A percentile compares a stretch with the other conserved stretches of the same genome.
Conservation (phyloP, 2,113 vertebrate genomes). For the Muscicapa adusta region DNA sequence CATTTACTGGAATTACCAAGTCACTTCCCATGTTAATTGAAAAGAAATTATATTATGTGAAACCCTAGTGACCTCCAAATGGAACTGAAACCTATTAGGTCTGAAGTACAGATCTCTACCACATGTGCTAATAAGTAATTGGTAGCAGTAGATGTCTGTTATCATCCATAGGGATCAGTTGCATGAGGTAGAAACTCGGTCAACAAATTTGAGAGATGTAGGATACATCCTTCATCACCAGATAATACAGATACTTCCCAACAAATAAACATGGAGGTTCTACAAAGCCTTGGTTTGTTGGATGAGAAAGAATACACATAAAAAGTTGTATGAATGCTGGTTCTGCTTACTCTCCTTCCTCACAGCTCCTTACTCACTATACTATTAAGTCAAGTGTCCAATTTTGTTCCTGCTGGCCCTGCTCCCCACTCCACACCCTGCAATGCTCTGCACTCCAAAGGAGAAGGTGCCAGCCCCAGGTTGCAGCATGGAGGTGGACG, state of each 20-base stretch:
- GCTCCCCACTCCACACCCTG: background rate
- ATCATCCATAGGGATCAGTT: background rate
- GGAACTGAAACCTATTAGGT: slow-evolving; percentile 39
- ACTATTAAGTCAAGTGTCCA: background rate
- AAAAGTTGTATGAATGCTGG: background rate
- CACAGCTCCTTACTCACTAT: background rate
- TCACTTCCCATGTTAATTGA: background rate
- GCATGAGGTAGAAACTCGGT: background rate
- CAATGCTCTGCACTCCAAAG: accelerated
- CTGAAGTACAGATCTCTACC: background rate
- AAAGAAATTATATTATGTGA: slow-evolving; percentile 12
- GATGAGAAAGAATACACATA: background rate
- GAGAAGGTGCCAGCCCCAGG: background rate
- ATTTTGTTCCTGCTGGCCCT: background rate
- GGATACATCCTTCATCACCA: background rate
- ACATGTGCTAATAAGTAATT: slow-evolving; percentile 23
- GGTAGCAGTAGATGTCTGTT: background rate
- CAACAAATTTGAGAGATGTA: background rate
- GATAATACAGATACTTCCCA: background rate
- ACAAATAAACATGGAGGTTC: background rate
- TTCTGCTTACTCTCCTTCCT: background rate
- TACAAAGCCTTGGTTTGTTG: background rate
- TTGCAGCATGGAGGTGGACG: background rate
- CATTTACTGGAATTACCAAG: slow-evolving; percentile 25
- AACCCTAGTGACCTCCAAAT: slow-evolving; percentile 38